phyloP scores from a whole-genome alignment of 2,888 invertebrate genomes.

The Pyrrhosoma nymphula region DNA sequence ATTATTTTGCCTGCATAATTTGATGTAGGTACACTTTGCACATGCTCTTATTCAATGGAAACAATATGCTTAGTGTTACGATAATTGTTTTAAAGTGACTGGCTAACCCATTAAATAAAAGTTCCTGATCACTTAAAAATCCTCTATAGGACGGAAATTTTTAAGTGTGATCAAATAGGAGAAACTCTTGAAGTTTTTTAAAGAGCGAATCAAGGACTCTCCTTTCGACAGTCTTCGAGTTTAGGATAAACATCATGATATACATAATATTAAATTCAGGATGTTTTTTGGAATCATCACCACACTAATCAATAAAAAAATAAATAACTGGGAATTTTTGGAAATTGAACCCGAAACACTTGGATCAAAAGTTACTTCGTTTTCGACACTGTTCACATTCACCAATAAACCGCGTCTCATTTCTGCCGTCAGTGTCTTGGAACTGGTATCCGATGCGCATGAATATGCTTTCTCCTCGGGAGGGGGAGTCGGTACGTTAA shows the following conservation, averaged over 20 bases:
- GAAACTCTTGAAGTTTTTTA: background rate
- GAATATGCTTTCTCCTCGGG: background rate
- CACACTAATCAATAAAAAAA: background rate
- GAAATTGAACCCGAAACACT: background rate
- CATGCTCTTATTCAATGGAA: too few relatives aligned
- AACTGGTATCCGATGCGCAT: background rate
- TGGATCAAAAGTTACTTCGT: background rate
- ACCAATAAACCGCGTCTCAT: background rate
- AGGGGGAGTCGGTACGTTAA: background rate
- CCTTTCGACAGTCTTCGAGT: background rate
- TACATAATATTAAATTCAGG: too few relatives aligned
- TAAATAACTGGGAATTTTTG: background rate
- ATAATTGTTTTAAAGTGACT: background rate
- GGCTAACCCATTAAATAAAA: background rate
- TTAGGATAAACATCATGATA: background rate
- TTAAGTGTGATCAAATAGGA: background rate
- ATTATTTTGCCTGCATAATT: background rate
- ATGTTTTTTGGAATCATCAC: too few relatives aligned
- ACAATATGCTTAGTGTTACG: too few relatives aligned
- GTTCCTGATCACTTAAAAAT: background rate
- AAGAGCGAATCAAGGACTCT: background rate
- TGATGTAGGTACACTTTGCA: too few relatives aligned
- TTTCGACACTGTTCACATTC: background rate
- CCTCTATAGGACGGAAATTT: background rate
- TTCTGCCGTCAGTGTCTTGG: background rate